Evolutionary conservation across 2,113 vertebrate species (phyloP).

Genomic region (Phycodurus eques): DNA sequence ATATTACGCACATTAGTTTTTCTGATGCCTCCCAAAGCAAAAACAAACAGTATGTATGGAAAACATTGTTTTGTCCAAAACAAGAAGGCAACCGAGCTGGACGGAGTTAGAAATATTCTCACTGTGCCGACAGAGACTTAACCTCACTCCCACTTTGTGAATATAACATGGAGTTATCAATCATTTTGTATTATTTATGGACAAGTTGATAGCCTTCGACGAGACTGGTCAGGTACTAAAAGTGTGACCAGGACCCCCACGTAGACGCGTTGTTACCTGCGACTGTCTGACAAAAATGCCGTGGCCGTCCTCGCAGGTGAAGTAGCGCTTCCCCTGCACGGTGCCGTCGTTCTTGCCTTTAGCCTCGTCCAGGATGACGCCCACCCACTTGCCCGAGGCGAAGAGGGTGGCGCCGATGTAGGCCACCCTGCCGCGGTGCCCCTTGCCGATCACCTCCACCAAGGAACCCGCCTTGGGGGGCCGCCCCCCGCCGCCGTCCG

Average conservation of each 20-base stretch:
- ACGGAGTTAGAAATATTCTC: no score
- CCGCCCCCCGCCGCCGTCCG: slow-evolving; percentile 78
- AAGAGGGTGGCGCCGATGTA: slow-evolving; percentile 93
- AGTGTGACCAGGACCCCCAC: no score
- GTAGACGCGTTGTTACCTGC: slow-evolving; percentile 74
- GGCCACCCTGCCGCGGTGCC: slow-evolving; percentile 89
- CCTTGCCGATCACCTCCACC: slow-evolving; percentile 96
- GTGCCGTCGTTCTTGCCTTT: slow-evolving; percentile 97
- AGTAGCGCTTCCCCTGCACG: slow-evolving; percentile 92
- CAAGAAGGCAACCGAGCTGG: not conserved
- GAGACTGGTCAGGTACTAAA: no score
- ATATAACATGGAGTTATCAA: not conserved
- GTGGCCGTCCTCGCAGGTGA: slow-evolving; percentile 89
- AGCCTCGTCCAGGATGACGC: slow-evolving; percentile 92
- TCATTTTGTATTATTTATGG: not conserved
- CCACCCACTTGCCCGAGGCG: slow-evolving; percentile 96
- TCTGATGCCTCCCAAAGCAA: not conserved
- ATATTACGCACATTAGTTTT: no score
- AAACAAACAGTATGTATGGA: not conserved
- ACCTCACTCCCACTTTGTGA: not conserved
- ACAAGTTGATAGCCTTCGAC: no score
- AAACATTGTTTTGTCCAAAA: not conserved
- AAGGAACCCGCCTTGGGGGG: slow-evolving; percentile 88
- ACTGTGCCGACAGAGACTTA: not conserved
- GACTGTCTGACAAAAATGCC: slow-evolving; percentile 98